A percentile compares a stretch with the other conserved stretches of the same genome.
Conservation (phyloP, 1,140 invertebrate species). For the Caenorhabditis briggsae region DNA sequence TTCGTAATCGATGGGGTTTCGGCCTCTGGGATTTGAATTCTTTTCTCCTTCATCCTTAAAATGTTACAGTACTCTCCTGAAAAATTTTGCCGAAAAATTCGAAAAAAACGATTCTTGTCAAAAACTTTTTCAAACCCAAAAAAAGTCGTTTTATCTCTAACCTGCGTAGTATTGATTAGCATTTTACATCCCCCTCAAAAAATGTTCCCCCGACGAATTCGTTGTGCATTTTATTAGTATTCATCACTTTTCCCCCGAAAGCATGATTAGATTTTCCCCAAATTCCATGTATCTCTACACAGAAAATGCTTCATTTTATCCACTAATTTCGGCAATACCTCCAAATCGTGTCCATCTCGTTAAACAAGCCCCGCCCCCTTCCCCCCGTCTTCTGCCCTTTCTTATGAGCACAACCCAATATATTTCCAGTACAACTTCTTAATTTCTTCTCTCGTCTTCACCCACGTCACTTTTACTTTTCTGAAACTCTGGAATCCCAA, state of each 20-base stretch:
- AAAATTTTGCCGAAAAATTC: conserved; percentile 2
- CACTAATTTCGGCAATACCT: conserved; percentile 36
- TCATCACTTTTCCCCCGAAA: conserved; percentile 27
- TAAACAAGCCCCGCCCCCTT: neutral
- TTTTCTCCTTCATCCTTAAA: neutral
- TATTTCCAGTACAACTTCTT: conserved; percentile 1
- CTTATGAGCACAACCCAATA: neutral
- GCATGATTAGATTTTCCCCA: neutral
- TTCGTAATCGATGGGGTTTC: conserved; percentile 3
- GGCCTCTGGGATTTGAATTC: neutral
- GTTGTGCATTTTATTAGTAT: conserved; percentile 49
- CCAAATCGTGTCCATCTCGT: conserved; percentile 28
- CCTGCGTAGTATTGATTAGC: conserved; percentile 31
- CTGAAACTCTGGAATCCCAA: neutral
- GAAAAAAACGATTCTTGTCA: conserved; percentile 9
- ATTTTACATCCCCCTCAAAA: conserved; percentile 15
- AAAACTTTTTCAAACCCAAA: conserved; percentile 13
- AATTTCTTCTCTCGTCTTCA: neutral
- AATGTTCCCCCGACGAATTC: neutral
- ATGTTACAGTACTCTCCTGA: neutral
- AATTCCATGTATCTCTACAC: conserved; percentile 14
- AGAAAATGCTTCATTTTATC: neutral
- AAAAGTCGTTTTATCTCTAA: no score
- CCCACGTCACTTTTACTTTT: conserved; percentile 2
- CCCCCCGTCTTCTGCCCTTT: neutral